Conservation (phyloP, 2,797 vertebrate species). For the Lemur catta region DNA sequence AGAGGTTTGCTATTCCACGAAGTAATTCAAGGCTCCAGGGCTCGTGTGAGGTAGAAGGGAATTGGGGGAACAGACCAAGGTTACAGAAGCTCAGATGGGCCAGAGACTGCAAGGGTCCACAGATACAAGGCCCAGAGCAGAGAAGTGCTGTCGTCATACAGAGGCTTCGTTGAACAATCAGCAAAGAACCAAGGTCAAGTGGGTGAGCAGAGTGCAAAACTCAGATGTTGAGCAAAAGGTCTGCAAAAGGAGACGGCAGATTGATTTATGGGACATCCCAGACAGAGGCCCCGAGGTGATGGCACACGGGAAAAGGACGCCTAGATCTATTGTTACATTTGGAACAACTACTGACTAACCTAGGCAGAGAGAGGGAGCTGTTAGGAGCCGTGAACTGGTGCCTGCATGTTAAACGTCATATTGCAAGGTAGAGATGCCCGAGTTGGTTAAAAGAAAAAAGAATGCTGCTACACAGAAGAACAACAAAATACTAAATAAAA, state of each 20-base stretch:
- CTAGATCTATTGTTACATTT: rapidly evolving
- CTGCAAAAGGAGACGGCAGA: background rate
- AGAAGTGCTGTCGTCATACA: background rate
- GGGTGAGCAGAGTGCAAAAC: background rate
- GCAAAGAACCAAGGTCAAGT: background rate
- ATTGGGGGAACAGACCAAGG: background rate
- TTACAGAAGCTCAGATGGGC: background rate
- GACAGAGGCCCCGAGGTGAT: background rate
- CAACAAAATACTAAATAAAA: background rate
- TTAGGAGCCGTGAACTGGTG: background rate
- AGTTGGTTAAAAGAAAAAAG: background rate
- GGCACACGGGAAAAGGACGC: background rate
- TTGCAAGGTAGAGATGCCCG: background rate
- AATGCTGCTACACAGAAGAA: background rate
- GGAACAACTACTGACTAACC: background rate
- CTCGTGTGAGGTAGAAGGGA: background rate
- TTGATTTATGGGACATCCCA: background rate
- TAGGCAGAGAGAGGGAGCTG: background rate
- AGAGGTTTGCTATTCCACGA: background rate
- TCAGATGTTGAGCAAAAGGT: background rate
- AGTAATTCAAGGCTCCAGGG: background rate
- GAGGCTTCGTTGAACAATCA: background rate
- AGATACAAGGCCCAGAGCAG: background rate
- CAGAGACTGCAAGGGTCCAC: background rate
- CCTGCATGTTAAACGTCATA: background rate